Conservation (phyloP, 2,113 vertebrate genomes). For the Ictidomys tridecemlineatus region DNA sequence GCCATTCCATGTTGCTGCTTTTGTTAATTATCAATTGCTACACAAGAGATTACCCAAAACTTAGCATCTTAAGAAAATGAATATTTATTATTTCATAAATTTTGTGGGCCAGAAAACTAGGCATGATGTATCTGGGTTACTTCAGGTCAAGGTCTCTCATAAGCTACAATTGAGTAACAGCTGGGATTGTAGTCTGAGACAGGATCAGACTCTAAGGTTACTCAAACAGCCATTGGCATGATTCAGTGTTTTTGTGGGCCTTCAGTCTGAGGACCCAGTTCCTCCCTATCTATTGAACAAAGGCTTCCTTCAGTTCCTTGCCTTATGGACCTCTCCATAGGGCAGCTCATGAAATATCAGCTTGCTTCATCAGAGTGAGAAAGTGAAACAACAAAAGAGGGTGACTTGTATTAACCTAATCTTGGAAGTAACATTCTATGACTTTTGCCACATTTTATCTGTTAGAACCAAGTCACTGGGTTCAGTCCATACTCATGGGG, state of each 20-base stretch:
- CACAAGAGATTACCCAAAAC: background rate
- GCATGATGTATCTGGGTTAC: background rate
- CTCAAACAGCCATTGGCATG: background rate
- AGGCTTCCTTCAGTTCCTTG: background rate
- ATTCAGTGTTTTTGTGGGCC: background rate
- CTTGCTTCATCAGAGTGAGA: background rate
- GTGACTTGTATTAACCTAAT: background rate
- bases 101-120: background rate
- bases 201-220: background rate
- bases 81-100: background rate
- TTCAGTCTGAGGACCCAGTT: background rate
- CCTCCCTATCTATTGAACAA: background rate
- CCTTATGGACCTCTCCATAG: background rate
- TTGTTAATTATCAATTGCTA: conserved; percentile 30
- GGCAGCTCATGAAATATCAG: background rate
- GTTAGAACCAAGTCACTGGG: background rate
- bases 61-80: background rate
- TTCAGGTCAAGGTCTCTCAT: background rate
- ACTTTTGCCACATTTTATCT: conserved; percentile 22
- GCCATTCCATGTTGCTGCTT: conserved; percentile 11
- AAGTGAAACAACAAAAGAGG: background rate
- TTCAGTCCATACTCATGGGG: background rate
- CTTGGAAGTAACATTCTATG: background rate
- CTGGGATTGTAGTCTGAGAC: background rate
- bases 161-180: background rate